Percentiles rank a stretch among this genome's conserved stretches.
Conservation (phyloP, 2,113 vertebrate species). For the Leptocoma aspasia region DNA sequence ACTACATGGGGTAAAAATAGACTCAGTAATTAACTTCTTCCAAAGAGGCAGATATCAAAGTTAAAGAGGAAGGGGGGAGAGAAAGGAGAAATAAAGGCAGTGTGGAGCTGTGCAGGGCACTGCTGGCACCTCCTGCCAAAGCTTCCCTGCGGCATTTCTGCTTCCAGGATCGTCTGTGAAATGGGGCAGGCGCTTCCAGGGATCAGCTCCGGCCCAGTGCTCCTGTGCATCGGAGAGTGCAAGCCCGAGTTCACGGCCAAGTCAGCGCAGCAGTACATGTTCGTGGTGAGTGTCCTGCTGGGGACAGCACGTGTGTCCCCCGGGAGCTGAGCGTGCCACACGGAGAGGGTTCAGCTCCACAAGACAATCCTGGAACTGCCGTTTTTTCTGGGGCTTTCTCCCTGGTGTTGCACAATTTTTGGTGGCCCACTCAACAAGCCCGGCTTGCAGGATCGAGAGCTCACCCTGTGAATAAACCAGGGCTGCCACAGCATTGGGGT, state of each 20-base stretch:
- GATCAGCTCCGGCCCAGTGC: slow-evolving; percentile 84
- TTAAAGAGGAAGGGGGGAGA: not conserved
- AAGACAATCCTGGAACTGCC: rapidly evolving
- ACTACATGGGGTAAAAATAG: slow-evolving; percentile 36
- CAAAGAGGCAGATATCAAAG: slow-evolving; percentile 45
- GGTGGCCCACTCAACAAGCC: rapidly evolving
- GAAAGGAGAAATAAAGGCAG: not conserved
- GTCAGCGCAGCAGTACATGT: slow-evolving; percentile 87
- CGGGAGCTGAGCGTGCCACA: rapidly evolving
- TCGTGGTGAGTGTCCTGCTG: slow-evolving; percentile 82
- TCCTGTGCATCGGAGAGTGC: slow-evolving; percentile 93
- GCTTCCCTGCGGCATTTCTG: not conserved
- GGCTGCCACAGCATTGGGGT: not conserved
- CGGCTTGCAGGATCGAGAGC: not conserved
- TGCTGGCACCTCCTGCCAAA: not conserved
- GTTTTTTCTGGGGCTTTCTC: rapidly evolving
- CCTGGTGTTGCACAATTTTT: rapidly evolving
- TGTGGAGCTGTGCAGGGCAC: not conserved
- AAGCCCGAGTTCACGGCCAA: slow-evolving; percentile 89
- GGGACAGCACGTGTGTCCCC: rapidly evolving
- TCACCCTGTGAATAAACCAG: not conserved
- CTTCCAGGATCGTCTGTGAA: slow-evolving; percentile 92
- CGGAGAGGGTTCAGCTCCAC: rapidly evolving
- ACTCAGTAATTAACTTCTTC: slow-evolving; percentile 61
- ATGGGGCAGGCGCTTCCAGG: slow-evolving; percentile 84